Base-by-base conservation (phyloP, 2,888 invertebrate genomes). In the Idaea dimidiata region DNA sequence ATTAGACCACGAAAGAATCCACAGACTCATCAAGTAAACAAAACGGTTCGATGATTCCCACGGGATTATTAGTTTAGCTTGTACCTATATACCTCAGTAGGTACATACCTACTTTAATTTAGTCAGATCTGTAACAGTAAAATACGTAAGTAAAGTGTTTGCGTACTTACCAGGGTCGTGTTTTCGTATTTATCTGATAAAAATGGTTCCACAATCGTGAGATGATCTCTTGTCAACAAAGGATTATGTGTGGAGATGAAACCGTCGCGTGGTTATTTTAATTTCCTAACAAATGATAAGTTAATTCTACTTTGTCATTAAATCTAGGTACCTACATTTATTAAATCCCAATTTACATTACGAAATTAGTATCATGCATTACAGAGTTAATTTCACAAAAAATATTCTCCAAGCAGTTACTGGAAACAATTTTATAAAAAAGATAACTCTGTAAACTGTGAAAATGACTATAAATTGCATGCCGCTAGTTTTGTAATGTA, bases 251-350 rank as follows among this genome's bases (percentile, higher is more conserved):
- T 8, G 43, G 43, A 43, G 43, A 43, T 43, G 43, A 14, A 43
- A 43, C 43, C 43, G 43, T 43, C 14, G 43, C 43, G 43, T 43
- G 43, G 43, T 43, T 43, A 43, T 43, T 14, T 43, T 43, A 43
- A 43, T 43, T 43, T 43, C 43, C 43, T 43, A 43, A 43, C 43
- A 43, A 43, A 43, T 43, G 43, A 43, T 43, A 43, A 43, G 43
- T 43, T 14, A 43, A 43, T 43, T 43, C 43, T 24, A 24, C 24
- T 43, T 43, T 4, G 43, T 43, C 43, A 43, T 43, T 8, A 8
- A 43, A 43, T 43, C 43, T 43, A 14, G 1, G 43, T 43, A 8
- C n/a, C n/a, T n/a, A n/a, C n/a, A n/a, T n/a, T n/a, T n/a, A n/a
- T n/a, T n/a, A n/a, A n/a, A n/a, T n/a, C n/a, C n/a, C n/a, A n/a